Conservation (phyloP, 2,888 invertebrate genomes). For the Campaea margaritaria region DNA sequence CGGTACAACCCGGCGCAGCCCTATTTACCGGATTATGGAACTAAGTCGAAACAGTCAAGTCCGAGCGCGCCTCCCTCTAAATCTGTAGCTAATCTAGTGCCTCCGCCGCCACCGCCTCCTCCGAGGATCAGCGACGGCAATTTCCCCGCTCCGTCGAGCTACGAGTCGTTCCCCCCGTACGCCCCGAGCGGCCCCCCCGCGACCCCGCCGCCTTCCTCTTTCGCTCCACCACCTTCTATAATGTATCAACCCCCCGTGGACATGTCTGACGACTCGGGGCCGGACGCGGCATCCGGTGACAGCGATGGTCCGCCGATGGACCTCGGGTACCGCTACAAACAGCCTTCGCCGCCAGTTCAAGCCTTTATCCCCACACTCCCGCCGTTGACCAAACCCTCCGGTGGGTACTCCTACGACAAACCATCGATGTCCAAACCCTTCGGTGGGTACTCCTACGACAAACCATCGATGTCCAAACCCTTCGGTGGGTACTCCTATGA, state of each 20-base stretch:
- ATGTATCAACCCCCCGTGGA: conserved; percentile 55
- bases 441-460: conserved; percentile 68
- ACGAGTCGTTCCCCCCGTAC: conserved; percentile 78
- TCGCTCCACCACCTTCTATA: conserved; percentile 43
- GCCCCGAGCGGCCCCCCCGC: conserved; percentile 47
- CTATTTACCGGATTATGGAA: conserved; percentile 71
- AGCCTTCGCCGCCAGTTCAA: conserved; percentile 55
- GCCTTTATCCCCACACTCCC: conserved; percentile 62
- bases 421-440: conserved; percentile 63
- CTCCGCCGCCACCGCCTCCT: conserved; percentile 69
- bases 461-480: conserved; percentile 66
- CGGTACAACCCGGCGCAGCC: conserved; percentile 82
- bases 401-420: conserved; percentile 70
- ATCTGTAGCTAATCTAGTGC: conserved; percentile 66
- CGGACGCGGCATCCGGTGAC: conserved; percentile 49
- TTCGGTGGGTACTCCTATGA: conserved; percentile 70
- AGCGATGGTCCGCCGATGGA: conserved; percentile 56
- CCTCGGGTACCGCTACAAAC: conserved; percentile 68
- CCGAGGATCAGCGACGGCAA: conserved; percentile 61
- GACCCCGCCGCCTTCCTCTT: conserved; percentile 32
- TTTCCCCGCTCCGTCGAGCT: conserved; percentile 68
- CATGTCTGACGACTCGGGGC: conserved; percentile 46
- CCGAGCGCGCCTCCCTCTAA: conserved; percentile 50
- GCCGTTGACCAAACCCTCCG: conserved; percentile 62
- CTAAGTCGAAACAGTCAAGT: conserved; percentile 65